phyloP scores from a whole-genome alignment of 2,888 invertebrate species.

The Sesia bembeciformis region DNA sequence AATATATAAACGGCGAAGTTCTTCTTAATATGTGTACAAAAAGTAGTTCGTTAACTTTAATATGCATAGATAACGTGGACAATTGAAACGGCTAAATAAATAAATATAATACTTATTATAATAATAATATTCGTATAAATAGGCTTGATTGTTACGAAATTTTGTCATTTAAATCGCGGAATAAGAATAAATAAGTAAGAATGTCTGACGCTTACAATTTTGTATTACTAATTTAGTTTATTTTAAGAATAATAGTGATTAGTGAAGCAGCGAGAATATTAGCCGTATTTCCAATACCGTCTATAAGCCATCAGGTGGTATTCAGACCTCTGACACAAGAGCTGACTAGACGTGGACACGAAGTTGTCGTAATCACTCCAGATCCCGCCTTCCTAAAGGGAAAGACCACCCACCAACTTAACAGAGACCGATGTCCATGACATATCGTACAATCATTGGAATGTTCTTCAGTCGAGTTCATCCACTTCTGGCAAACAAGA shows the following conservation, averaged over 20 bases:
- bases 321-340: slow-evolving; percentile 17
- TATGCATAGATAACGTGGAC: no score
- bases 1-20: no score
- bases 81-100: no score
- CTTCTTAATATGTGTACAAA: no score
- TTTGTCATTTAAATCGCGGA: no score
- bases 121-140: no score
- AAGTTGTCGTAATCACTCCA: slow-evolving; percentile 41
- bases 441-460: slow-evolving; percentile 16
- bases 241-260: neutral
- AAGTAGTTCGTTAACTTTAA: no score
- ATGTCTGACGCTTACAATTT: no score
- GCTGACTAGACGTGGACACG: slow-evolving; percentile 42
- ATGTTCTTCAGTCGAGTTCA: neutral
- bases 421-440: slow-evolving; percentile 37
- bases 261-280: slow-evolving; percentile 5
- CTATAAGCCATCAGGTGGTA: slow-evolving; percentile 8
- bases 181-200: no score
- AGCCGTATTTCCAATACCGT: slow-evolving; percentile 7
- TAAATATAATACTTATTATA: no score
- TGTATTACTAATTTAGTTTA: no score
- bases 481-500: neutral
- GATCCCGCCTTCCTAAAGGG: slow-evolving; percentile 22
- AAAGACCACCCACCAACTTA: slow-evolving; percentile 19
- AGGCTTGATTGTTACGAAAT: no score